Evolutionary conservation across 2,797 vertebrate genomes (phyloP).

Genomic region (Macroramphosus scolopax): DNA sequence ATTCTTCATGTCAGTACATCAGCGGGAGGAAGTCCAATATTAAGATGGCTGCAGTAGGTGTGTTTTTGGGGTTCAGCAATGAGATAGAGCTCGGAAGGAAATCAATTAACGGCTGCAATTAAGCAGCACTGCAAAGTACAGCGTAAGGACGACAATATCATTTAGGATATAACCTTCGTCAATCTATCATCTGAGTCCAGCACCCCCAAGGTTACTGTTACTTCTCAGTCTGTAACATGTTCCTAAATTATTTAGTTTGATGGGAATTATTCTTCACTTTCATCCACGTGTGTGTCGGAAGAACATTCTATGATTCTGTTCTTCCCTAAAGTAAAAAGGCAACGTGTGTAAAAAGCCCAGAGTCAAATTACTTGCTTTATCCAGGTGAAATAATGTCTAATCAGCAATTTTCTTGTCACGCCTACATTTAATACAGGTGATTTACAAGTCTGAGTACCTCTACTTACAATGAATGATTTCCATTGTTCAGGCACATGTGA

Average conservation of each 20-base stretch:
- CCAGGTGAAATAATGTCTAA: too few relatives aligned
- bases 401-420: too few relatives aligned
- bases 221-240: constrained; percentile 38
- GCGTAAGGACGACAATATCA: constrained; percentile 56
- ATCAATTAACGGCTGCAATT: constrained; percentile 69
- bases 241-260: constrained; percentile 57
- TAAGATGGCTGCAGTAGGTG: constrained; percentile 21
- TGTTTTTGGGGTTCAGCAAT: constrained; percentile 42
- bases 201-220: constrained; percentile 54
- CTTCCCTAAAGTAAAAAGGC: too few relatives aligned
- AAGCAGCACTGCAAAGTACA: constrained; percentile 63
- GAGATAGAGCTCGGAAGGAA: constrained; percentile 55
- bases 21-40: constrained; percentile 26
- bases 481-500: too few relatives aligned
- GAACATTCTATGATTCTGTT: too few relatives aligned
- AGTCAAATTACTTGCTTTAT: too few relatives aligned
- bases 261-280: constrained; percentile 44
- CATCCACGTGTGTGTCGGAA: constrained; percentile 21
- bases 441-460: too few relatives aligned
- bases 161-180: constrained; percentile 58
- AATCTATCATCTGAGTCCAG: constrained; percentile 53
- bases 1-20: constrained; percentile 36
- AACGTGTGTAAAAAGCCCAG: too few relatives aligned
- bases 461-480: too few relatives aligned
- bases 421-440: too few relatives aligned